Evolutionary conservation across 2,113 vertebrate genomes (phyloP), one percentile per base, ranked within the genome.

Genomic region (Sprattus sprattus): DNA sequence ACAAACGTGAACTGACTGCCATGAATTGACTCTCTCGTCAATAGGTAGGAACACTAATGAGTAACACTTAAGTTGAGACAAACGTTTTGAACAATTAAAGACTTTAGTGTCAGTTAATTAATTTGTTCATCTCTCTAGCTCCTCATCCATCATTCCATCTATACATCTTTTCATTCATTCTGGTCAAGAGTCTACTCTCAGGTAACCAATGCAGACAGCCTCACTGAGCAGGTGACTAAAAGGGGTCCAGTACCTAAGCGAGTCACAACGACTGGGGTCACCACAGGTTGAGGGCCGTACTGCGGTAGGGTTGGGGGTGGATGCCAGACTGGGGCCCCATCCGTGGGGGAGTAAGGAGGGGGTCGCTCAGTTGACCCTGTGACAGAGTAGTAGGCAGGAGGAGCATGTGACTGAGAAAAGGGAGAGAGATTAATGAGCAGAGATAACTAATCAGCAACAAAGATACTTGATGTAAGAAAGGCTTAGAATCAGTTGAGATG

Each of bases 341-440:
- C 1, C 2, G 28, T 15, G 15, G 39, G 49, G 8, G 75, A 52
- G 82, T 92, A 90, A 45, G 81, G 44, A 85, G 88, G 89, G 11
- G 86, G 88, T 1, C 78, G 82, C 0, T 82, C 60, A 57, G 82
- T 83, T 2, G 46, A 80, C 45, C 87, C 87, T 54, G 84, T 28
- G 83, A 85, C 87, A 11, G 45, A 83, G 50, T 84, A 85, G 85
- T 90, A 91, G 1, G 88, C 84, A 10, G 88, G 89, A 7, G 90
- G 91, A 10, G 16, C 64, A 2, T 85, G 84, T 45, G 45, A 22
- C 87, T 90, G 81, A 39, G 60, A 46, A 46, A 32, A 39, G 71
- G 10, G 18, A 60, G 54, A 20, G 52, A 16, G 46, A 54, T 49
- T 49, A 1, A 64, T 22, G 2, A 71, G 64, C 9, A 25, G 22